Evolutionary conservation across 2,888 invertebrate species (phyloP).

Genomic region (Ectemnius continuus): DNA sequence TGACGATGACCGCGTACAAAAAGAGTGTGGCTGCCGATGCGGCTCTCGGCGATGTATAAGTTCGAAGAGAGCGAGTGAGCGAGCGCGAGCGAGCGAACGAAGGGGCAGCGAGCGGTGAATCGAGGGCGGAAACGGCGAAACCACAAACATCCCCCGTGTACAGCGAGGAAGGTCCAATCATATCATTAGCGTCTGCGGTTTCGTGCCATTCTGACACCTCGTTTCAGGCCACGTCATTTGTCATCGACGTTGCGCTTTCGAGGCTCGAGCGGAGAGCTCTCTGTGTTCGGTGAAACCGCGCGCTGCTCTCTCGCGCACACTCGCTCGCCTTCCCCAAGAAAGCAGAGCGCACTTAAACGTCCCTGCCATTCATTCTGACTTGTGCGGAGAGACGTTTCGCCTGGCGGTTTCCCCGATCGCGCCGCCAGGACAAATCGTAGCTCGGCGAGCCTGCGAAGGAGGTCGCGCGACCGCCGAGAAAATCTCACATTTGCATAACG

Average conservation of each 20-base stretch:
- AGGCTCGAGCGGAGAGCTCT: slow-evolving; percentile 53
- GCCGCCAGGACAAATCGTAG: not conserved
- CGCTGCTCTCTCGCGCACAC: not conserved
- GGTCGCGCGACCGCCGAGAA: too few species aligned
- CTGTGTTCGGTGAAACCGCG: slow-evolving; percentile 45
- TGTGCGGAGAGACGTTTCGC: too few species aligned
- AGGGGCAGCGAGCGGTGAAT: slow-evolving; percentile 37
- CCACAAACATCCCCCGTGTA: slow-evolving; percentile 73
- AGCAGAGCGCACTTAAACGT: not conserved
- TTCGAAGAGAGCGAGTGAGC: slow-evolving; percentile 23
- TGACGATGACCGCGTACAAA: slow-evolving; percentile 44
- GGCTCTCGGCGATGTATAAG: slow-evolving; percentile 12
- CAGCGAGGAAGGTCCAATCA: slow-evolving; percentile 72
- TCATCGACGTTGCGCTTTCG: slow-evolving; percentile 67
- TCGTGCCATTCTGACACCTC: slow-evolving; percentile 74
- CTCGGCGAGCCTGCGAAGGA: too few species aligned
- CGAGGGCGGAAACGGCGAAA: slow-evolving; percentile 76
- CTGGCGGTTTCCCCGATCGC: not conserved
- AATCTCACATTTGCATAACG: too few species aligned
- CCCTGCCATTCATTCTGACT: not conserved
- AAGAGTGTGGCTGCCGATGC: slow-evolving; percentile 27
- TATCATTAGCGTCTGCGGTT: slow-evolving; percentile 77
- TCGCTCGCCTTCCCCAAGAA: not conserved
- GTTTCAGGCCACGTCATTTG: slow-evolving; percentile 72
- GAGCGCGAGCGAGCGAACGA: not conserved